Evolutionary conservation across 2,888 invertebrate species (phyloP).

Genomic region (Macrophya annulata): DNA sequence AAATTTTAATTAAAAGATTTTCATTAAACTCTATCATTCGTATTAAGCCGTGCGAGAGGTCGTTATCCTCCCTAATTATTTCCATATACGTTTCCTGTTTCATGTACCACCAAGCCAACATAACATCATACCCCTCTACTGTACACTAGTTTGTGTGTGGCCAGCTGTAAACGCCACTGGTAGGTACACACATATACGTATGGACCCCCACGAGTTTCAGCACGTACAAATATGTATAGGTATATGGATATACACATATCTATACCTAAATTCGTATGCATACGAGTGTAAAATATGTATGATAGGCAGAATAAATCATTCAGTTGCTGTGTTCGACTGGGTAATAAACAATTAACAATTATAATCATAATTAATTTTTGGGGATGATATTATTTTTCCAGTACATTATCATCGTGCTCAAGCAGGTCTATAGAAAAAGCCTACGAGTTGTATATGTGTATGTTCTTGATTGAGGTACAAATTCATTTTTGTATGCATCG

Average conservation of each 20-base stretch:
- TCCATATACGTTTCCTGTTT: slow-evolving; percentile 33
- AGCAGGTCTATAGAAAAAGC: neutral
- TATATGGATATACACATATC: neutral
- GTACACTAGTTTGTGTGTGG: neutral
- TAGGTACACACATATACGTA: neutral
- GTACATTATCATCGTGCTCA: neutral
- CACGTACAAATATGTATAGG: slow-evolving; percentile 4
- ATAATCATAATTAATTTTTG: neutral
- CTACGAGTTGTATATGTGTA: neutral
- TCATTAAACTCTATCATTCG: slow-evolving; percentile 50
- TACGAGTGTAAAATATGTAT: slow-evolving; percentile 17
- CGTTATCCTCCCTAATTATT: slow-evolving; percentile 50
- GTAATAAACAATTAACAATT: neutral
- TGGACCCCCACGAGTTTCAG: neutral
- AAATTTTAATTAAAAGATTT: slow-evolving; percentile 56
- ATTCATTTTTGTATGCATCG: neutral
- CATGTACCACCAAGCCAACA: neutral
- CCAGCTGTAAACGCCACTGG: slow-evolving; percentile 1
- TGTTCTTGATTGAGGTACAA: neutral
- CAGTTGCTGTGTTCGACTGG: neutral
- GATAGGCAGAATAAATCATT: slow-evolving; percentile 5
- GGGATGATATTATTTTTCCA: neutral
- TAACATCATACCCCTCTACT: neutral
- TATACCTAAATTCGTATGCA: neutral
- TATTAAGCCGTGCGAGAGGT: slow-evolving; percentile 34